Evolutionary conservation across 2,113 vertebrate genomes (phyloP), one percentile per base, ranked within the genome.

Genomic region (Cavia porcellus): DNA sequence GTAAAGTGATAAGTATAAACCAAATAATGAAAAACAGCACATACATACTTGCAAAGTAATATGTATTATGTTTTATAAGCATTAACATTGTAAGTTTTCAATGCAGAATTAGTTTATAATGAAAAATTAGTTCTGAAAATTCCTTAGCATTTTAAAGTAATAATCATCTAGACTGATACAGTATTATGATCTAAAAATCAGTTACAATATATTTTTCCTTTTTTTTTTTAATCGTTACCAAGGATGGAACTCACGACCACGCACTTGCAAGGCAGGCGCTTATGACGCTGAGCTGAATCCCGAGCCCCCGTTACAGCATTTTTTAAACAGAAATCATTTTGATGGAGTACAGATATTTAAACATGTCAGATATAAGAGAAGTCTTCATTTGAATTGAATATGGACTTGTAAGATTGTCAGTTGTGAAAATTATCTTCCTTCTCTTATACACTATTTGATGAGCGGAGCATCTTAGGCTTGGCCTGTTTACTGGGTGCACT

Each of bases 291-390:
- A n/a, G n/a, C n/a, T n/a, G n/a, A n/a, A n/a, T n/a, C n/a, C n/a
- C n/a, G n/a, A n/a, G n/a, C n/a, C n/a, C n/a, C n/a, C n/a, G n/a
- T n/a, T n/a, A n/a, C n/a, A 79, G 70, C 2, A 59, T 32, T 86
- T 89, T 80, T 92, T 14, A 55, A 93, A n/a, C 6, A 59, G 2
- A 57, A 35, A 92, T 77, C 7, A 70, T 91, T 93, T 95, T 82
- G 35, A 93, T 20, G 59, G 22, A 84, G 25, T 59, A 74, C 14
- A 96, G 13, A 50, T 61, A 38, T n/a, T 61, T 90, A 70, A 85
- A 4, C 25, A 28, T 52, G 17, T 42, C 61, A 38, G 15, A 1
- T 4, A 35, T 70, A 72, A 47, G 3, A 77, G 79, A 14, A 47
- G 1, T 83, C 94, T 91, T 68, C 13, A 72, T 89, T 95, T 83